Evolutionary conservation across 2,797 vertebrate species (phyloP).

Genomic region (Balearica regulorum): DNA sequence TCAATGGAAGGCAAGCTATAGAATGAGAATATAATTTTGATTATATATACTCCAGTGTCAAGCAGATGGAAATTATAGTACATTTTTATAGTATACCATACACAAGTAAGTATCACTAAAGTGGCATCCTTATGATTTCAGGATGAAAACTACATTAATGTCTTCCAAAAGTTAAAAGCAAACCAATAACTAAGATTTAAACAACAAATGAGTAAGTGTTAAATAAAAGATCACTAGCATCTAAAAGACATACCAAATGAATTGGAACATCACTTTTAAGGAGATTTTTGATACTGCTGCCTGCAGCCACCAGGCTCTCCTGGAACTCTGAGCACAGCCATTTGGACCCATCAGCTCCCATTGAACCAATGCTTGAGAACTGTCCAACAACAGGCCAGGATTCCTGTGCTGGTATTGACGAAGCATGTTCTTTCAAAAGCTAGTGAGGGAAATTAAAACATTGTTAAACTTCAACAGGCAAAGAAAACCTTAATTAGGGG

Average conservation of each 20-base stretch:
- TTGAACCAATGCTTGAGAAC: conserved; percentile 96
- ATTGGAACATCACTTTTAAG: conserved; percentile 73
- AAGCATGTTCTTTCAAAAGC: conserved; percentile 81
- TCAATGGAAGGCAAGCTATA: not conserved
- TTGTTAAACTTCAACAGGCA: not conserved
- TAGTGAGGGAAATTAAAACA: conserved; percentile 39
- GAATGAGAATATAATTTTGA: not conserved
- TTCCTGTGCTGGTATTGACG: conserved; percentile 64
- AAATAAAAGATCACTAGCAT: not conserved
- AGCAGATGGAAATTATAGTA: not conserved
- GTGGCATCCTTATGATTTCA: not conserved
- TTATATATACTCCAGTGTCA: not conserved
- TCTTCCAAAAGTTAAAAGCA: not conserved
- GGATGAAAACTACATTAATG: not conserved
- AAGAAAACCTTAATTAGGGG: not conserved
- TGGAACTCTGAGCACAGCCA: conserved; percentile 94
- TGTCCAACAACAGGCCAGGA: conserved; percentile 90
- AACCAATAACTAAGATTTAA: not conserved
- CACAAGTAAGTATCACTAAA: not conserved
- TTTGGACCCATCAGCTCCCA: conserved; percentile 91
- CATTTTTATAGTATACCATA: not conserved
- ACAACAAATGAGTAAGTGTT: not conserved
- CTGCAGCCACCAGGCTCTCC: conserved; percentile 81
- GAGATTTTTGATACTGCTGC: conserved; percentile 53
- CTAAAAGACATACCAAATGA: conserved; percentile 79